Evolutionary conservation across 2,113 vertebrate genomes (phyloP).

Genomic region (Tachycineta bicolor): DNA sequence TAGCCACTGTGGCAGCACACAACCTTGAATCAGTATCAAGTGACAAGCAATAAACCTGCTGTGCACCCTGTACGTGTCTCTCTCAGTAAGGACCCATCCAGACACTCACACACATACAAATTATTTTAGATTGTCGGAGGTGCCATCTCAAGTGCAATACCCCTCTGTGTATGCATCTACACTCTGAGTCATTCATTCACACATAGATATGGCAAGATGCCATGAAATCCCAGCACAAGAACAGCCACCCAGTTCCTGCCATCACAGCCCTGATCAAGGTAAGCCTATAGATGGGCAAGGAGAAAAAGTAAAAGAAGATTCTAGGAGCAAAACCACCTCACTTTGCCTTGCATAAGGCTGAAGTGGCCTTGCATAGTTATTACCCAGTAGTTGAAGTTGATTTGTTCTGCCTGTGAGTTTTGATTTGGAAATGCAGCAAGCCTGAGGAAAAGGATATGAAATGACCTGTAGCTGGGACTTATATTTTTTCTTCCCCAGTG

Average conservation of each 20-base stretch:
- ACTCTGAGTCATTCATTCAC: neutral
- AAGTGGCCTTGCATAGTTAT: neutral
- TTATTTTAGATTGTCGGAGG: neutral
- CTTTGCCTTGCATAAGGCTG: neutral
- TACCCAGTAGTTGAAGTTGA: constrained; percentile 29
- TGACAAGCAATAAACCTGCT: neutral
- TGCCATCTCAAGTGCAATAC: neutral
- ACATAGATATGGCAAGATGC: neutral
- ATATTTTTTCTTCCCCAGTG: constrained; percentile 26
- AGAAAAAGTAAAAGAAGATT: neutral
- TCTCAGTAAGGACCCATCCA: neutral
- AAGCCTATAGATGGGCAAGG: neutral
- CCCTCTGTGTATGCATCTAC: neutral
- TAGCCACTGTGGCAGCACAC: neutral
- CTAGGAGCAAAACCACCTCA: neutral
- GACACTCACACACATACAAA: neutral
- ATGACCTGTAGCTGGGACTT: constrained; percentile 37
- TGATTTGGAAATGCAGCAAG: constrained; percentile 44
- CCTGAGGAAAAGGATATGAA: constrained; percentile 35
- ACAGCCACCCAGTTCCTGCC: neutral
- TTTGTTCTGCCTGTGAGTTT: constrained; percentile 53
- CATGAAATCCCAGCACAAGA: neutral
- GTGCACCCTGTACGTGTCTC: neutral
- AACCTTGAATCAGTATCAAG: neutral
- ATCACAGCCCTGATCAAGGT: neutral